Base-by-base conservation (phyloP, 1,140 invertebrate genomes). In the Coptotermes formosanus region DNA sequence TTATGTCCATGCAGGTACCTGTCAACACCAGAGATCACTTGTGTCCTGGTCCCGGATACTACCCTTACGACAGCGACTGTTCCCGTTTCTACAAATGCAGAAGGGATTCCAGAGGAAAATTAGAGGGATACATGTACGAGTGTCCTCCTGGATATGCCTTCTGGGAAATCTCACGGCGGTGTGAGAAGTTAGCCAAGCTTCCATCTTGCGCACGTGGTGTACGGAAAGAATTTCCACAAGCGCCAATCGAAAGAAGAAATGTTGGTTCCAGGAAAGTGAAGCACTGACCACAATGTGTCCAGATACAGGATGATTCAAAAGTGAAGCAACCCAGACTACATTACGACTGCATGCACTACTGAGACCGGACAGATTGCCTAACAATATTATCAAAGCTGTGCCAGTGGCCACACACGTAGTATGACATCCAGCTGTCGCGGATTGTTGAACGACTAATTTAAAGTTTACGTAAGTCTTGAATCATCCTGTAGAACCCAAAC, bases 101-200 rank as follows among this genome's bases (percentile, higher is more conserved):
- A 14, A 88, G 89, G 86, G 90, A 92, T 82, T 90, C 89, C 0
- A 89, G 91, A 82, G 89, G 91, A 55, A 92, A 89, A 85, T 90
- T 97, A 87, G 92, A 94, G 89, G 96, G 95, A 16, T 94, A 94
- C 86, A 90, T 97, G 16, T 95, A 95, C 89, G 94, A 94, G 89
- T 97, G 96, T 91, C 96, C 96, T 1, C 90, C 94, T 89, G 93
- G 94, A 16, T 96, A 94, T 88, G 92, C 94, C 0, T 97, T 95
- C 89, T 97, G 95, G 94, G 93, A 94, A 64, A 93, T 95, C 2
- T 96, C 95, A 86, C 93, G 94, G 89, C 92, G 94, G 88, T 97
- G 96, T 88, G 95, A 97, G 90, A 91, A 92, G 83, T 90, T 90
- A 0, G 90, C 90, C 38, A 92, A 92, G 89, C 88, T 96, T 43